phyloP scores from a whole-genome alignment of 1,140 invertebrate genomes.

The Drosophila fuyamai region DNA sequence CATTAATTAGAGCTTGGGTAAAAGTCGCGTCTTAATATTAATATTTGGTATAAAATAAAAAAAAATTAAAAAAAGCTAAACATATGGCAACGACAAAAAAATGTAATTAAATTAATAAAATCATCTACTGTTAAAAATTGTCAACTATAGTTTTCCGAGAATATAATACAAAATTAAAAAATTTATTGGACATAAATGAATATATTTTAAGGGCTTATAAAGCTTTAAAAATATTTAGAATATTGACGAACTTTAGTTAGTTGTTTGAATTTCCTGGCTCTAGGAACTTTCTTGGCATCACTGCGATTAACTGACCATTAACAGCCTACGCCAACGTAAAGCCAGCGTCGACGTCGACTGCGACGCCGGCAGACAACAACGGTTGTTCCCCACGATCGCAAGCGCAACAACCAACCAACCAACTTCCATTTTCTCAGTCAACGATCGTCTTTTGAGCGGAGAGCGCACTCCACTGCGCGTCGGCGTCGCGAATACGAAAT shows the following conservation, averaged over 20 bases:
- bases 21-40: no score
- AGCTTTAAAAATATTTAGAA: no score
- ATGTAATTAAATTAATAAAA: no score
- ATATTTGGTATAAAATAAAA: no score
- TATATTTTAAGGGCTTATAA: no score
- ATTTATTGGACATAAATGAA: not conserved
- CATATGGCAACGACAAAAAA: no score
- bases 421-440: conserved; percentile 67
- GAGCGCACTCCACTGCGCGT: conserved; percentile 19
- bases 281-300: conserved; percentile 19
- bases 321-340: conserved; percentile 24
- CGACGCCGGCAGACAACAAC: conserved; percentile 1
- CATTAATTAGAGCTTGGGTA: no score
- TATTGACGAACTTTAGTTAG: not conserved
- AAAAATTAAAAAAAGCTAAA: no score
- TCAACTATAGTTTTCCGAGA: no score
- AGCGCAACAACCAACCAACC: conserved; percentile 51
- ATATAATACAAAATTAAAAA: not conserved
- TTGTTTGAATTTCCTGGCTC: not conserved
- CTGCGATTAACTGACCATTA: conserved; percentile 66
- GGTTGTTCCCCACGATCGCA: conserved; percentile 35
- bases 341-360: conserved; percentile 7
- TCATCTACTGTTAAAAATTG: no score
- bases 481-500: conserved; percentile 43
- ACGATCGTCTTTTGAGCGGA: conserved; percentile 64